Base-by-base conservation (phyloP, 1,140 invertebrate species). In the Ceratosolen fusciceps region DNA sequence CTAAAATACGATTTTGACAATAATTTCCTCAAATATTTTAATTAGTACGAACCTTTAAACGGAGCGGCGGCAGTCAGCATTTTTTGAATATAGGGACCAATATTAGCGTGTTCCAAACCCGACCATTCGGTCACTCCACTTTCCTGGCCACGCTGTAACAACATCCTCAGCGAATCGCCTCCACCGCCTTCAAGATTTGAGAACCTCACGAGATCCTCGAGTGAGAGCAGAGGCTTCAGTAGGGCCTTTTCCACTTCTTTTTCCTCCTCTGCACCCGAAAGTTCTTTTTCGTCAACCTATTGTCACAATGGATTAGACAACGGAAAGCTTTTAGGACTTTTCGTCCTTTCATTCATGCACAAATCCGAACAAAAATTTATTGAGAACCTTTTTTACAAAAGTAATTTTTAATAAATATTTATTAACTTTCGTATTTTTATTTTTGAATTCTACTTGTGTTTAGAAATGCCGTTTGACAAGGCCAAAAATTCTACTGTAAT, bases 221-320 rank as follows among this genome's bases (percentile, higher is more conserved):
- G 88, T 16, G 92, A 92, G 29, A 93, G 86, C 78, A 93, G 81
- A 19, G 92, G 92, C 82, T 91, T 91, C 84, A 92, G 87, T 62
- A 93, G 85, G 14, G 92, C 92, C 80, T 92, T 93, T 79, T 93
- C 92, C 39, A 92, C 92, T 83, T 93, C 92, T 82, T 92, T 92
- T 79, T 93, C 92, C 80, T 93, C 93, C 84, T 94, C 94, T 56
- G 93, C 93, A 9, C 92, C 92, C 26, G 93, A 93, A 75, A 92
- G 85, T 82, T 93, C 93, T 80, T 92, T 92, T 67, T 93, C 92
- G 81, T 92, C 91, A 83, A 76, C 65, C 74, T 79, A 54, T 62
- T 29, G 37, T 29, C 24, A 34, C 12, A 43, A 12, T 12, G 39
- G 5, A 43, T 43, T 43, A 43, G 12, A 43, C 12, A 43, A 43